phyloP scores from a whole-genome alignment of 2,888 invertebrate species.

The Tryphoninae sp. region DNA sequence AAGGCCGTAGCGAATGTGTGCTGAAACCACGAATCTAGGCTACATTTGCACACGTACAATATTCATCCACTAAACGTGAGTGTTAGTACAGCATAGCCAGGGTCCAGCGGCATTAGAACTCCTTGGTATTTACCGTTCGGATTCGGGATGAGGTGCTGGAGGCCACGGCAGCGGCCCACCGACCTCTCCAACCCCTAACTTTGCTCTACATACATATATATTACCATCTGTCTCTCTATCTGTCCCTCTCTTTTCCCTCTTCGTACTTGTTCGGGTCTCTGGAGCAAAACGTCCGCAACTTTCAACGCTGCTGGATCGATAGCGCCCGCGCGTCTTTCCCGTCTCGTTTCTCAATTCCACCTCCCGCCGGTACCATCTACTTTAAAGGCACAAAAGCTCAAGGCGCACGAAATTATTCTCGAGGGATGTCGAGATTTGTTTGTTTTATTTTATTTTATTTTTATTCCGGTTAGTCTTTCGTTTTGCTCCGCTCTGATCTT shows the following conservation, averaged over 20 bases:
- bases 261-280: constrained; percentile 44
- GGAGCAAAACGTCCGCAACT: constrained; percentile 53
- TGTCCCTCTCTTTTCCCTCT: constrained; percentile 10
- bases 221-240: constrained; percentile 2
- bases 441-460: constrained; percentile 10
- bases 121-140: constrained; percentile 59
- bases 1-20: constrained; percentile 47
- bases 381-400: constrained; percentile 49
- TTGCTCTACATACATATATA: background rate
- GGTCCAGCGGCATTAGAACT: constrained; percentile 48
- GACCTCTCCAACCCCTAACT: constrained; percentile 22
- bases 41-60: constrained; percentile 53
- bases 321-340: constrained; percentile 17
- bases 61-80: constrained; percentile 43
- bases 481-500: background rate
- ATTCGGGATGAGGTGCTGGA: constrained; percentile 53
- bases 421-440: constrained; percentile 7
- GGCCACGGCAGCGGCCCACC: constrained; percentile 36
- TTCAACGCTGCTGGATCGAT: constrained; percentile 53
- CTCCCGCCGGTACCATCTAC: constrained; percentile 34
- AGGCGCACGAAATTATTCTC: constrained; percentile 40
- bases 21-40: constrained; percentile 51
- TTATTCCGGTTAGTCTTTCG: background rate
- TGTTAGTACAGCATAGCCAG: constrained; percentile 36
- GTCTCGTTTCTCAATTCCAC: constrained; percentile 28